Evolutionary conservation across 2,113 vertebrate genomes (phyloP), one percentile per base, ranked within the genome.

Genomic region (Sterrhoptilus dennistouni): DNA sequence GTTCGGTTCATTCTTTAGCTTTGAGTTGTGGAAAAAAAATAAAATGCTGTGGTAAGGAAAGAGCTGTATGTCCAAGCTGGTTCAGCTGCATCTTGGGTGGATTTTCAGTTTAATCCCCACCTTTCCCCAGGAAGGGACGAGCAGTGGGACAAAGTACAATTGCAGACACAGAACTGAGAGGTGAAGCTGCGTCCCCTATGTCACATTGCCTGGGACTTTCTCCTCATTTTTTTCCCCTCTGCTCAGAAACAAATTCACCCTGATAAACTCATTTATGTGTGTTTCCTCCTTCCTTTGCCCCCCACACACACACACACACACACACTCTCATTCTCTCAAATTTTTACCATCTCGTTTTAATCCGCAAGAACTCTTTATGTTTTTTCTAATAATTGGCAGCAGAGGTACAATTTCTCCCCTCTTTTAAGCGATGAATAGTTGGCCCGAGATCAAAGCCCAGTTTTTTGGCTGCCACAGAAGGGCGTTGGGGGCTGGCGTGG

Each of bases 381-480:
- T 98, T 98, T 98, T 97, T 92, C 97, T 98, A 98, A 97, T 98
- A 98, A 98, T 98, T 98, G 98, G 98, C 98, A 98, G 97, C 98
- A 97, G 97, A 98, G 96, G 93, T 97, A 94, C 95, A 80, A 96
- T 97, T 98, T 98, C 96, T 97, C 97, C 96, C 92, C 97, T 98
- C 98, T 99, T 98, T 98, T 98, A 98, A 98, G 98, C 97, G 98
- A 98, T 99, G 98, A 99, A 98, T 98, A 98, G 98, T 98, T 99
- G 99, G 99, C 98, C 66, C 4, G 61, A 96, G 98, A 99, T 99
- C 98, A 99, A 98, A 99, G 98, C 54, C 95, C 75, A 97, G 98
- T 96, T 98, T 98, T 96, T 97, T 98, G 98, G 98, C 98, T 97
- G 98, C 98, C 98, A 96, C 98, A 96, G 90, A 98, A 98, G 98